Evolutionary conservation across 37 sponge, comb jelly and placozoan genomes (phyloP), one percentile per base, ranked within the genome.

Genomic region (Spongilla lacustris): DNA sequence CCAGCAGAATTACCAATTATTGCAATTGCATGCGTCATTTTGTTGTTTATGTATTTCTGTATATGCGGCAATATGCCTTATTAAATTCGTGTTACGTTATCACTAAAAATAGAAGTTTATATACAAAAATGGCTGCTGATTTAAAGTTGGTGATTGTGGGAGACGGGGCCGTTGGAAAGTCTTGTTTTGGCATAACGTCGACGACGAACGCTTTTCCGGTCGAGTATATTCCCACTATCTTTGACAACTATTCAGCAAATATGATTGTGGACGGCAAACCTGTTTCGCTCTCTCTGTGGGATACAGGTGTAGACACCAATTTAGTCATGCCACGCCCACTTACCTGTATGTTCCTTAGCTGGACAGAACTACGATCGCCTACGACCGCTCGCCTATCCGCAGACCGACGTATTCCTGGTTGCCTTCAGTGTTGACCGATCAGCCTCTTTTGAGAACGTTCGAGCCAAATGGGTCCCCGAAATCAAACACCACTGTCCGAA

Each of bases 301-400:
- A 83, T 25, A 89, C 84, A 72, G 89, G 89, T 89, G 29, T n/a
- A n/a, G n/a, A n/a, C n/a, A 74, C 66, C 31, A 27, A 22, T 67
- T 4, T 36, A 28, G 29, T 8, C 2, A 25, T 21, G 78, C 78
- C 34, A 37, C 49, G 14, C 19, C 22, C 5, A 27, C 6, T 22
- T 28, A 28, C 33, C 30, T 11, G 8, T 74, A 9, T 74, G 2
- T 70, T 48, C 9, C 70, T 14, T 72, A 86, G 93, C 93, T 71
- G 89, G 93, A 2, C 87, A 93, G 30, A 87, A 93, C 83, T 93
- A 93, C 85, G 93, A 93, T 48, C 35, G 89, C 0, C 75, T 93
- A 49, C 37, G 94, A 4, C 90, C 94, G 8, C 87, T 89, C 36
- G 86, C 87, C 31, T 93, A 93, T 50, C 94, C 94, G 23, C 87